phyloP scores from a whole-genome alignment of 2,797 vertebrate species.

The Cephalopachus bancanus region DNA sequence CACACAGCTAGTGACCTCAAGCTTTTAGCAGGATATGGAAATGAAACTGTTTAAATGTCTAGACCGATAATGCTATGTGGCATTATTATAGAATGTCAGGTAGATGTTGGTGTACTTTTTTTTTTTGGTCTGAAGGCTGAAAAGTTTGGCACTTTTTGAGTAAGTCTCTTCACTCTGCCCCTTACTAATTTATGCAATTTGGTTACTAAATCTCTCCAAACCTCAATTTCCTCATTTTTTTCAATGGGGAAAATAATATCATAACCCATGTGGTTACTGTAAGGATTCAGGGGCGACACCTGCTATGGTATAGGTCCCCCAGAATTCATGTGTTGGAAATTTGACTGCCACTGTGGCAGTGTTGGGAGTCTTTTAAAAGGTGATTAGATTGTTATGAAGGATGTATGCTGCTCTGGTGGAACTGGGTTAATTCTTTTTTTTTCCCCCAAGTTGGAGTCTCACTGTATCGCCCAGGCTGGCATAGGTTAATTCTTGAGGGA shows the following conservation, averaged over 20 bases:
- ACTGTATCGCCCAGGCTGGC: too few species aligned
- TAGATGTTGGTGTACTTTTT: not conserved
- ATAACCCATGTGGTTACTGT: not conserved
- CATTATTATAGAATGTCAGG: not conserved
- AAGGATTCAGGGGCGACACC: slow-evolving; percentile 36
- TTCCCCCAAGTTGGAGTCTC: too few species aligned
- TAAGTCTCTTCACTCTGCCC: not conserved
- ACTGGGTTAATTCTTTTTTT: not conserved
- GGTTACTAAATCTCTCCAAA: slow-evolving; percentile 55
- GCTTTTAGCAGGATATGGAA: not conserved
- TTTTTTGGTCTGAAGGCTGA: not conserved
- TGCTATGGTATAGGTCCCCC: not conserved
- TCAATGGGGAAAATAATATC: slow-evolving; percentile 50
- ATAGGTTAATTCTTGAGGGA: too few species aligned
- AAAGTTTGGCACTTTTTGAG: slow-evolving; percentile 23
- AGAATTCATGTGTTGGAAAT: not conserved
- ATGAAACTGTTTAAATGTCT: not conserved
- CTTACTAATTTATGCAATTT: slow-evolving; percentile 64
- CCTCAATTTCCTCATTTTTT: slow-evolving; percentile 72
- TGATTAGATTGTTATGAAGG: not conserved
- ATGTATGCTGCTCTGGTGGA: not conserved
- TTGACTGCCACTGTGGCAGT: not conserved
- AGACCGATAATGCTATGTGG: not conserved
- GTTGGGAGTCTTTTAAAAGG: not conserved
- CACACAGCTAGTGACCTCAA: not conserved